Percentiles rank a stretch among this genome's conserved stretches.
These are phyloP conservation scores for Dasysyrphus albostriatus DNA, from an alignment of 2,888 invertebrate genomes.

Conservation along the genomic window DNA sequence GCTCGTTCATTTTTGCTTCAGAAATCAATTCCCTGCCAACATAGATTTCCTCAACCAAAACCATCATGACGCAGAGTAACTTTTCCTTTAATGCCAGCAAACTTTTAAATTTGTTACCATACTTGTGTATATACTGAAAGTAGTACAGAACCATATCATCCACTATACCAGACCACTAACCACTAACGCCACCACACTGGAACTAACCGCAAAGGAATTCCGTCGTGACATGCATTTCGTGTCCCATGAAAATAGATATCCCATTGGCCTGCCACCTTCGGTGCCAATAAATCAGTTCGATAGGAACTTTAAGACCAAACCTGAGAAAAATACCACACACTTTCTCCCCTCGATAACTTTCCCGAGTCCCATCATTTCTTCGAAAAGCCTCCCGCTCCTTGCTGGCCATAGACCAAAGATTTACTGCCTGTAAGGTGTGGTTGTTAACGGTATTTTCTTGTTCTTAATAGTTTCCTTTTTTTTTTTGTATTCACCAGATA, in stretches of 20 bases:
- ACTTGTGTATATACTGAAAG: too few species aligned
- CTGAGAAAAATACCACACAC: neutral
- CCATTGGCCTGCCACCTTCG: conserved; percentile 70
- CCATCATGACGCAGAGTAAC: conserved; percentile 45
- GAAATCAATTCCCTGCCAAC: conserved; percentile 59
- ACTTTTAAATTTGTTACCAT: conserved; percentile 72
- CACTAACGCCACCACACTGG: neutral
- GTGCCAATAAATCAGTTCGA: conserved; percentile 75
- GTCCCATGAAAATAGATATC: conserved; percentile 72
- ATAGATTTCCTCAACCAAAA: conserved; percentile 26
- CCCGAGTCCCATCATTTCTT: neutral
- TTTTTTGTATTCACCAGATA: conserved; percentile 73
- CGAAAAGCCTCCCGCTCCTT: neutral
- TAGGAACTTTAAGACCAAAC: conserved; percentile 61
- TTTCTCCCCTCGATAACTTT: neutral
- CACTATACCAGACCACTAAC: too few species aligned
- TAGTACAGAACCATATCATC: neutral
- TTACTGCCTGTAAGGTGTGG: conserved; percentile 60
- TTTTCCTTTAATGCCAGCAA: conserved; percentile 56
- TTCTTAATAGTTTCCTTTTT: conserved; percentile 5
- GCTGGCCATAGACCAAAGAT: conserved; percentile 55
- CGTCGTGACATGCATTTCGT: conserved; percentile 71
- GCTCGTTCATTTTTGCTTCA: neutral
- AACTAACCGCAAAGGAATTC: conserved; percentile 49
- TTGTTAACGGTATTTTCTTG: conserved; percentile 51